These are phyloP conservation scores for Spondyliosoma cantharus DNA, from an alignment of 2,797 vertebrate species.

Conservation along the genomic window DNA sequence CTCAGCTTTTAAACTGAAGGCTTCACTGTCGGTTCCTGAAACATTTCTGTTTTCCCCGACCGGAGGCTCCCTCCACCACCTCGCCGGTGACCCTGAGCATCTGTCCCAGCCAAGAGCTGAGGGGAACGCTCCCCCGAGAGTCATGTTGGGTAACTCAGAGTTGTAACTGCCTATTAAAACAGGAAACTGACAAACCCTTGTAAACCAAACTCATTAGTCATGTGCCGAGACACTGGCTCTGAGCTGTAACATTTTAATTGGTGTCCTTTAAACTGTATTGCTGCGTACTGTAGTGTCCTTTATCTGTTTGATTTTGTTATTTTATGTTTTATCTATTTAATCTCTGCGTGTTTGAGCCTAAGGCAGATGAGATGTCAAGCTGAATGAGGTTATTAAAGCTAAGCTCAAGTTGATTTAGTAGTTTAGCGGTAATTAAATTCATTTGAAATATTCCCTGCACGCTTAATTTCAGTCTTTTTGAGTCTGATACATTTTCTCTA, in stretches of 20 bases:
- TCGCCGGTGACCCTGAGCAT: slow-evolving; percentile 73
- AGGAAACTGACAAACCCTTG: slow-evolving; percentile 78
- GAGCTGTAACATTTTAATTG: slow-evolving; percentile 72
- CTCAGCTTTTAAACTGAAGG: slow-evolving; percentile 45
- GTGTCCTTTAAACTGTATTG: slow-evolving; percentile 28
- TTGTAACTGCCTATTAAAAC: slow-evolving; percentile 78
- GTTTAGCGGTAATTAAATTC: neutral
- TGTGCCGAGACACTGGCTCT: slow-evolving; percentile 67
- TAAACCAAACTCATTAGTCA: slow-evolving; percentile 83
- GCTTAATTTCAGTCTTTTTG: slow-evolving; percentile 7
- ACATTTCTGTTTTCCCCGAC: slow-evolving; percentile 71
- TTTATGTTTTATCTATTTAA: slow-evolving; percentile 10
- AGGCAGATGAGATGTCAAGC: neutral
- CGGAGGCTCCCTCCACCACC: slow-evolving; percentile 71
- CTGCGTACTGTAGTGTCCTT: slow-evolving; percentile 4
- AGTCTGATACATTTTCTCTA: slow-evolving; percentile 1
- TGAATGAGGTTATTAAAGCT: neutral
- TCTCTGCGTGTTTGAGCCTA: neutral
- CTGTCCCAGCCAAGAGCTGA: slow-evolving; percentile 65
- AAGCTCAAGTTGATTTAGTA: neutral
- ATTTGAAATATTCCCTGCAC: slow-evolving; percentile 1
- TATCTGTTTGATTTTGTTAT: slow-evolving; percentile 31
- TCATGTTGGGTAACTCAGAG: slow-evolving; percentile 71
- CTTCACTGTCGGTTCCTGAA: slow-evolving; percentile 62
- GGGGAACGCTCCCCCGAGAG: slow-evolving; percentile 70